Evolutionary conservation across 2,113 vertebrate genomes (phyloP).

Genomic region (Kryptolebias marmoratus): DNA sequence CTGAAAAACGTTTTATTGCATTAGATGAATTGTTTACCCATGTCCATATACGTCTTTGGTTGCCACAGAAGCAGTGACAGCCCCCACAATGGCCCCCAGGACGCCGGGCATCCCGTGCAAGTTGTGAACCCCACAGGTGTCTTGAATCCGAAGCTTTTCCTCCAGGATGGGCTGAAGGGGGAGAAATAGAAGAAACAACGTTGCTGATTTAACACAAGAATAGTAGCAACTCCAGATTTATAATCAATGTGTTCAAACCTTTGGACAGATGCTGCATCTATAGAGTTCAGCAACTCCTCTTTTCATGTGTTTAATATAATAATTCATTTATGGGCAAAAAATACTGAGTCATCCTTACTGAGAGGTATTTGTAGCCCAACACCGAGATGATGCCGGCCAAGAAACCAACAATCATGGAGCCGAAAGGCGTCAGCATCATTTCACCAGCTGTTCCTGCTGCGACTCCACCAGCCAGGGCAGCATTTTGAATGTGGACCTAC

Average conservation of each 20-base stretch:
- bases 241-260: not conserved
- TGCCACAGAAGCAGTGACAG: constrained; percentile 79
- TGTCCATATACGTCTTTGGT: constrained; percentile 79
- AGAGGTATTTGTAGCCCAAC: constrained; percentile 88
- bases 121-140: constrained; percentile 91
- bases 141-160: constrained; percentile 87
- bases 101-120: constrained; percentile 90
- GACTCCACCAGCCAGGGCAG: constrained; percentile 85
- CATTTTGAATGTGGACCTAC: constrained; percentile 93
- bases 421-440: constrained; percentile 92
- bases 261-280: not conserved
- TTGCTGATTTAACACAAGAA: not conserved
- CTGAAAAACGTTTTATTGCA: not conserved
- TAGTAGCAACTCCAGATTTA: not conserved
- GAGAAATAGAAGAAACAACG: not conserved
- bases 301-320: not conserved
- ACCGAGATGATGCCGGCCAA: constrained; percentile 87
- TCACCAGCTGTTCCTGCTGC: constrained; percentile 89
- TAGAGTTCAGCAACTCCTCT: not conserved
- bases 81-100: constrained; percentile 87
- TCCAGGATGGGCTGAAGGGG: constrained; percentile 83
- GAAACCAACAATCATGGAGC: constrained; percentile 88
- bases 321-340: not conserved
- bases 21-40: constrained; percentile 78
- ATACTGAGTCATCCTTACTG: constrained; percentile 71